phyloP scores from a whole-genome alignment of 2,888 invertebrate species.

The Chirona hameri region DNA sequence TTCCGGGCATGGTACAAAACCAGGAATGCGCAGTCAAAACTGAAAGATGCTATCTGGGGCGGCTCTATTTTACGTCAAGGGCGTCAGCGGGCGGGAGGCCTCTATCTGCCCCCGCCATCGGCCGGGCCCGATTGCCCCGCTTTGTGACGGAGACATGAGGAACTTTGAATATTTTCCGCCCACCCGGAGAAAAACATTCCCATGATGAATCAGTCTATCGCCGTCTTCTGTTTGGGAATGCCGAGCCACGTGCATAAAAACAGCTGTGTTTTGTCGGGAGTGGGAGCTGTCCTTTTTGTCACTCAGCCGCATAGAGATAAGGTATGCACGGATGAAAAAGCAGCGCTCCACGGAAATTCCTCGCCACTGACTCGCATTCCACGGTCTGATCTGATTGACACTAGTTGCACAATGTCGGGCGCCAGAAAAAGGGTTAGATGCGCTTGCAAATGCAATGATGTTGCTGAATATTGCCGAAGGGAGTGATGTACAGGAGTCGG shows the following conservation, averaged over 20 bases:
- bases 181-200: neutral
- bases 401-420: neutral
- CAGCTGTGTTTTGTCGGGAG: neutral
- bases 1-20: neutral
- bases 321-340: neutral
- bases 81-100: neutral
- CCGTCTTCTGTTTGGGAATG: constrained; percentile 5
- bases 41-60: neutral
- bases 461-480: too few relatives aligned
- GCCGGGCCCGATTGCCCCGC: neutral
- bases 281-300: constrained; percentile 1
- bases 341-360: neutral
- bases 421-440: too few relatives aligned
- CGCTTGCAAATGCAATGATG: too few relatives aligned
- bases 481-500: too few relatives aligned
- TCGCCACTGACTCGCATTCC: neutral
- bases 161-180: constrained; percentile 28
- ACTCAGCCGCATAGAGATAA: neutral
- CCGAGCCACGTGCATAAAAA: neutral
- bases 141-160: constrained; percentile 7
- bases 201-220: constrained; percentile 2
- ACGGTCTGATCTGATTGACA: neutral
- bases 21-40: constrained; percentile 27
- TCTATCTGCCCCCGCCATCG: neutral
- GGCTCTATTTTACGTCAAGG: constrained; percentile 8